Evolutionary conservation across 1,140 invertebrate species (phyloP).

Genomic region (Drosophila quadrilineata): DNA sequence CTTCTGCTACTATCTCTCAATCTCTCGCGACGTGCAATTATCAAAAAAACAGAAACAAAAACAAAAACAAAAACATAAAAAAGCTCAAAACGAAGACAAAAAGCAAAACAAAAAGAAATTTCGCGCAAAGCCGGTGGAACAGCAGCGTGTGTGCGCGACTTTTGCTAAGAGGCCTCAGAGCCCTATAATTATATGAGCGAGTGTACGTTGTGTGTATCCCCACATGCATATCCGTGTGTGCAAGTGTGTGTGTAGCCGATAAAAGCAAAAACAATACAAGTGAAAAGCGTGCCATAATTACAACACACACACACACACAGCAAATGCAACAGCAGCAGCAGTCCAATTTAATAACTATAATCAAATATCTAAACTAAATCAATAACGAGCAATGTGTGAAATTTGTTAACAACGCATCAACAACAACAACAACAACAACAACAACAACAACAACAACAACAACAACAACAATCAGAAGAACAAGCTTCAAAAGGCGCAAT

Average conservation of each 20-base stretch:
- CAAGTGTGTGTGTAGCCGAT: constrained; percentile 4
- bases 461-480: not conserved
- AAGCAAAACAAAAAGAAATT: too few relatives aligned
- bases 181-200: not conserved
- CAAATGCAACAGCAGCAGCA: constrained; percentile 6
- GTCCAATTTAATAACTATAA: constrained; percentile 23
- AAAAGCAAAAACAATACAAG: constrained; percentile 60
- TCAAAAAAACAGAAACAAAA: constrained; percentile 17
- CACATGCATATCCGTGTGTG: constrained; percentile 40
- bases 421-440: not conserved
- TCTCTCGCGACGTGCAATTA: too few relatives aligned
- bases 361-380: constrained; percentile 39
- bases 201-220: constrained; percentile 25
- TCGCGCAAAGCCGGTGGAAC: not conserved
- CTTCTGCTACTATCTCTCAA: too few relatives aligned
- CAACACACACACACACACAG: constrained; percentile 22
- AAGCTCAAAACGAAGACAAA: constrained; percentile 10
- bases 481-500: too few relatives aligned
- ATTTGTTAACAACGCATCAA: constrained; percentile 46
- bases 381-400: constrained; percentile 66
- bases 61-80: constrained; percentile 30
- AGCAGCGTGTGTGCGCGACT: too few relatives aligned
- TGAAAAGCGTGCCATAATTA: constrained; percentile 68
- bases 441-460: not conserved
- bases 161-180: too few relatives aligned